phyloP scores from a whole-genome alignment of 2,888 invertebrate genomes.

The Anarsia innoxiella region DNA sequence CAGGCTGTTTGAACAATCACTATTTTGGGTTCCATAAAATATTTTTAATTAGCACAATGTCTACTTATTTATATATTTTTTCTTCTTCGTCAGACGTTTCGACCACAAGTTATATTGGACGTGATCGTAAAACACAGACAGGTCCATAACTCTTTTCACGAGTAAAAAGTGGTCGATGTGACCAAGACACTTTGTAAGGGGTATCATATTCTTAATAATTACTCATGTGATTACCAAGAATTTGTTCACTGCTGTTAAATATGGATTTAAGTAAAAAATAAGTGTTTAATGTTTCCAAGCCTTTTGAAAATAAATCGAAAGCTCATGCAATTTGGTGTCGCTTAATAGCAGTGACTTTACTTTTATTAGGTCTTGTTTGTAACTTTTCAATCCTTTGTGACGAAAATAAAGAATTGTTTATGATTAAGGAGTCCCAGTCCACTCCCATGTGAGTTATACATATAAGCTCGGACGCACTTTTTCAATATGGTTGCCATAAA shows the following conservation, averaged over 20 bases:
- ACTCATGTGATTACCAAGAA: slow-evolving; percentile 9
- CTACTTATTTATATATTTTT: too few relatives aligned
- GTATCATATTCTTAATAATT: slow-evolving; percentile 12
- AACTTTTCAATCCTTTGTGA: slow-evolving; percentile 24
- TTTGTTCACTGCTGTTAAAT: too few relatives aligned
- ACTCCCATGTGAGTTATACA: slow-evolving; percentile 17
- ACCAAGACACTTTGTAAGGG: slow-evolving; percentile 15
- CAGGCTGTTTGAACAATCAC: slow-evolving; percentile 1
- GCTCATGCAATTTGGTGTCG: too few relatives aligned
- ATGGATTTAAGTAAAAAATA: too few relatives aligned
- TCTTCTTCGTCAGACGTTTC: slow-evolving; percentile 10
- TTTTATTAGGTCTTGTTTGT: slow-evolving; percentile 18
- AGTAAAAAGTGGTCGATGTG: slow-evolving; percentile 15
- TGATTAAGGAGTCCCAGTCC: slow-evolving; percentile 32
- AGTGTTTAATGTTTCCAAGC: too few relatives aligned
- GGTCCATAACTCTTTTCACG: slow-evolving; percentile 12
- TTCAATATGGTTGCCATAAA: slow-evolving; percentile 60
- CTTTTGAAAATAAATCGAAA: too few relatives aligned
- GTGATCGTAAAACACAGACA: slow-evolving; percentile 16
- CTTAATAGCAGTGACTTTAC: slow-evolving; percentile 10
- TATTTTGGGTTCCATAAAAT: slow-evolving; percentile 7
- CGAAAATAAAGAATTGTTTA: slow-evolving; percentile 37
- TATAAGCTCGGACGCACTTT: slow-evolving; percentile 35
- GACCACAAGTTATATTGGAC: slow-evolving; percentile 15
- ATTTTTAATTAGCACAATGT: slow-evolving; percentile 12